Base-by-base conservation (phyloP, 2,113 vertebrate species). In the Erpornis zantholeuca region DNA sequence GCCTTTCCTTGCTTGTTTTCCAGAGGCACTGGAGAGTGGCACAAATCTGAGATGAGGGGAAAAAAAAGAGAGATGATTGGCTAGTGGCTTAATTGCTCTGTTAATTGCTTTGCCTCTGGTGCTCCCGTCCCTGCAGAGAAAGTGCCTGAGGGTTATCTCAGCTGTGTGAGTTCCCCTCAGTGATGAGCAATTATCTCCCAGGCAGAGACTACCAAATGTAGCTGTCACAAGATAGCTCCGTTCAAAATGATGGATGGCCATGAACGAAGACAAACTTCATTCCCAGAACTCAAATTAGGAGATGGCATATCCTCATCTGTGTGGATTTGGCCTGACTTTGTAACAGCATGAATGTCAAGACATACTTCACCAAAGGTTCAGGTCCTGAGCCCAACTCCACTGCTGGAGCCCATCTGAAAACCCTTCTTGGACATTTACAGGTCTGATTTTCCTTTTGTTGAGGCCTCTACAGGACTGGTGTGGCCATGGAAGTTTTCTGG, bases 61-160 rank as follows among this genome's bases (percentile, higher is more conserved):
- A 16, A 31, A 31, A 38, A 54, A 19, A 47, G 9, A 81, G 12
- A 49, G 3, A 59, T 40, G 36, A 71, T 68, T 90, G 75, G 57
- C 40, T 82, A 69, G 19, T 12, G n/a, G 36, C 27, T 94, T 96
- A 96, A 96, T 94, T 96, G 64, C 80, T 94, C 35, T 86, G 79
- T 94, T 96, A 97, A 96, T 95, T 97, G 89, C 78, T 96, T 95
- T 94, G 84, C 84, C 89, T 92, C 70, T 95, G 87, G 75, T 96
- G 57, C n/a, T 96, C 36, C 38, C 11, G 35, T 72, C 85, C 87
- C 82, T 70, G 66, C 73, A 45, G 91, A 96, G 70, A 94, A 90
- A 91, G 45, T 42, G n/a, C 84, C 53, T 87, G 69, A 92, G 84
- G 73, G 66, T 96, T 96, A 94, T 88, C 35, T 40, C 29, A 92